Evolutionary conservation across 1,140 invertebrate genomes (phyloP).

Genomic region (Gryon sp.): DNA sequence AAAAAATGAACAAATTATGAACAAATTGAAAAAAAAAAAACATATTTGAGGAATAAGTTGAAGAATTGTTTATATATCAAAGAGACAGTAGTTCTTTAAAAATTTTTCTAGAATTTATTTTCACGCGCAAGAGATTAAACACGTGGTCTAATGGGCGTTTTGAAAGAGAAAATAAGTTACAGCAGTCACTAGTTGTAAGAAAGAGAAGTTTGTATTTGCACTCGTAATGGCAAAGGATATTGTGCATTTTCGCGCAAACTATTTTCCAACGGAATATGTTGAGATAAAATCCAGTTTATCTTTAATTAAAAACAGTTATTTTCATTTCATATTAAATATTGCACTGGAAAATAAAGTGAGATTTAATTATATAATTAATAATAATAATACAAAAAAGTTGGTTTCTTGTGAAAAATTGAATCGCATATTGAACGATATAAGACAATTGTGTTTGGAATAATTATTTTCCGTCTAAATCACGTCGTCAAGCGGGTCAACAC

Average conservation of each 20-base stretch:
- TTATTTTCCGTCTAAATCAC: slow-evolving; percentile 2
- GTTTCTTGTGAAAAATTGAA: not conserved
- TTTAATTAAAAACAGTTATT: not conserved
- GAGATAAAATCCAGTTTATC: not conserved
- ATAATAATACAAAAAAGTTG: too few relatives aligned
- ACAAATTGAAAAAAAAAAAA: too few relatives aligned
- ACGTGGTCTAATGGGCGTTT: slow-evolving; percentile 5
- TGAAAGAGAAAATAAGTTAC: slow-evolving; percentile 25
- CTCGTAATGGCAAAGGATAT: not conserved
- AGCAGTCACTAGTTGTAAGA: not conserved
- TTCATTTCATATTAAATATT: too few relatives aligned
- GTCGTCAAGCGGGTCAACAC: slow-evolving; percentile 18
- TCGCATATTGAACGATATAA: not conserved
- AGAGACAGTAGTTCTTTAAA: too few relatives aligned
- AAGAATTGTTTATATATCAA: too few relatives aligned
- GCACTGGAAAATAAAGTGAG: too few relatives aligned
- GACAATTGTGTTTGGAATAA: not conserved
- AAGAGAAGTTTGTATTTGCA: slow-evolving; percentile 17
- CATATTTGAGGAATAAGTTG: too few relatives aligned
- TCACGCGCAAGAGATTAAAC: slow-evolving; percentile 5
- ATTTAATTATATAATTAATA: not conserved
- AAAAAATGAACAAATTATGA: too few relatives aligned
- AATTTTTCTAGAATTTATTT: not conserved
- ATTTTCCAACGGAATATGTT: not conserved
- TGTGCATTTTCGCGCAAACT: not conserved